phyloP scores from a whole-genome alignment of 1,140 invertebrate species.

The Rhagoletis zephyria region DNA sequence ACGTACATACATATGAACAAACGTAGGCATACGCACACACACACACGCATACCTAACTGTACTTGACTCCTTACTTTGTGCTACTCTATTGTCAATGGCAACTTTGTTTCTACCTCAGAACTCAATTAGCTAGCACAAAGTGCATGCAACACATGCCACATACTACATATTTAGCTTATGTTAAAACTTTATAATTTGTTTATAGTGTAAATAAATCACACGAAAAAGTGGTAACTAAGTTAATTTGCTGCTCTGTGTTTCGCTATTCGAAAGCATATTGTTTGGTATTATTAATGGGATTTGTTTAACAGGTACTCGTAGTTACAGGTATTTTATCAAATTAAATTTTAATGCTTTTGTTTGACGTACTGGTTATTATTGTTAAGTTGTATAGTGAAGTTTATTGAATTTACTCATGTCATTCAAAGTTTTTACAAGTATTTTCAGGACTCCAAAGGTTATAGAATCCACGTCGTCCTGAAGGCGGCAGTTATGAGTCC shows the following conservation, averaged over 20 bases:
- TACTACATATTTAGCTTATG: background rate
- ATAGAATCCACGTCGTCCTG: too few relatives aligned
- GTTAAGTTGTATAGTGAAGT: too few relatives aligned
- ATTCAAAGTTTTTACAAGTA: too few relatives aligned
- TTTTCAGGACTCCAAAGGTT: too few relatives aligned
- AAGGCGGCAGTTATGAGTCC: too few relatives aligned
- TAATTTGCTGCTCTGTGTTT: background rate
- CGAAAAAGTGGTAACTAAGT: background rate
- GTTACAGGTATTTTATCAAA: background rate
- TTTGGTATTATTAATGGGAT: background rate
- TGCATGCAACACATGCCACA: slow-evolving; percentile 40
- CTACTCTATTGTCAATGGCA: background rate
- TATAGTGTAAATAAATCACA: background rate
- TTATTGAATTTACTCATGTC: too few relatives aligned
- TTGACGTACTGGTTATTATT: too few relatives aligned
- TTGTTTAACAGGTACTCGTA: background rate
- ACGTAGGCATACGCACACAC: background rate
- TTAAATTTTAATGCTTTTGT: background rate
- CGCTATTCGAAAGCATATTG: background rate
- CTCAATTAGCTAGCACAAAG: slow-evolving; percentile 34
- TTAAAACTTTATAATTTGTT: slow-evolving; percentile 42
- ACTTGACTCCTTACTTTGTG: background rate
- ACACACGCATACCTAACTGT: background rate
- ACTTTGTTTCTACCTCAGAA: background rate
- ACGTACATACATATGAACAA: too few relatives aligned